These are phyloP conservation scores for Bombus picipes DNA, from an alignment of 1,140 invertebrate species.

Conservation along the genomic window DNA sequence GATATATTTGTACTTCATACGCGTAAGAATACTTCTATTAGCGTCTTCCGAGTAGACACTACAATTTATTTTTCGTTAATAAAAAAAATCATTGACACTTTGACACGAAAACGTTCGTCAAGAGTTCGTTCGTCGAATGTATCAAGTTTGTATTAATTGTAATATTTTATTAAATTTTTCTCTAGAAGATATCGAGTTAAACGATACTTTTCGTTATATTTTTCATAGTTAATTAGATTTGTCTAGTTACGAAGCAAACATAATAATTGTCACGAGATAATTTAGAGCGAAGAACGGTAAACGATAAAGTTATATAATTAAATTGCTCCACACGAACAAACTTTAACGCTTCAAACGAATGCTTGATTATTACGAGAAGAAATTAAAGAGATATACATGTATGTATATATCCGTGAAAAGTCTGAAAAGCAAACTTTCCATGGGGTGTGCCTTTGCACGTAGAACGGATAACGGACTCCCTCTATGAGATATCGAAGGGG, in stretches of 20 bases:
- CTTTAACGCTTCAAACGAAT: not conserved
- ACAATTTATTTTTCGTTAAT: not conserved
- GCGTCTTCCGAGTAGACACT: no score
- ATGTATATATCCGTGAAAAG: not conserved
- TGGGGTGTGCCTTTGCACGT: conserved; percentile 34
- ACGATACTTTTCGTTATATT: not conserved
- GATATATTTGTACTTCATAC: no score
- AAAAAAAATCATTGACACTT: not conserved
- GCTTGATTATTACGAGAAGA: not conserved
- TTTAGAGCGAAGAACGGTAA: not conserved
- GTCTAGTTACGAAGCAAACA: not conserved
- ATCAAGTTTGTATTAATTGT: not conserved
- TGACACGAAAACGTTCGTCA: not conserved
- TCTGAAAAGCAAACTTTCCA: conserved; percentile 19
- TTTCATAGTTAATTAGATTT: not conserved
- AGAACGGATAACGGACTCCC: not conserved
- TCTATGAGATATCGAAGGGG: conserved; percentile 27
- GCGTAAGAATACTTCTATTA: no score
- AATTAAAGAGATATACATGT: conserved; percentile 1
- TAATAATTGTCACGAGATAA: not conserved
- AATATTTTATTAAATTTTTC: not conserved
- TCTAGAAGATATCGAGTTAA: not conserved
- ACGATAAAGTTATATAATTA: not conserved
- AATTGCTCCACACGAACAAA: not conserved
- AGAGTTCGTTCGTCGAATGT: not conserved